Evolutionary conservation across 2,113 vertebrate species (phyloP).

Genomic region (Oncorhynchus masou): DNA sequence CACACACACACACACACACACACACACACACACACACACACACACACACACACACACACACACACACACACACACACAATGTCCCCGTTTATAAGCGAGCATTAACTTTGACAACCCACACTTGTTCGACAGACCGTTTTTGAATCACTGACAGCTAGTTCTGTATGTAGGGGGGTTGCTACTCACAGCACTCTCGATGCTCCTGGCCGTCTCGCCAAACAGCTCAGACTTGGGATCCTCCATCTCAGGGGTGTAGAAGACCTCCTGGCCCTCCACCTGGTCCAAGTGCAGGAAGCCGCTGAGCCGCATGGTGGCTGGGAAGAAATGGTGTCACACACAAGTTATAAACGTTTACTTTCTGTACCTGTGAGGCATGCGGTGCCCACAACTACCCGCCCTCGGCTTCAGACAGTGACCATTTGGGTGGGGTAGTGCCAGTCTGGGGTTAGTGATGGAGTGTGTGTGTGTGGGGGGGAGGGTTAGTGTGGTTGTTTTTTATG

Average conservation of each 20-base stretch:
- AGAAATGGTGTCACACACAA: slow-evolving; percentile 3
- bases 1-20: background rate
- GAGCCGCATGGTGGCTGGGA: slow-evolving; percentile 90
- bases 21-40: background rate
- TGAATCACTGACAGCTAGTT: background rate
- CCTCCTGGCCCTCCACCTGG: slow-evolving; percentile 91
- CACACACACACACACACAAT: slow-evolving; percentile 2
- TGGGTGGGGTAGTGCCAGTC: slow-evolving; percentile 73
- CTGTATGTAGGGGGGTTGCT: no score
- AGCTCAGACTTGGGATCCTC: slow-evolving; percentile 96
- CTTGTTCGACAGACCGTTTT: slow-evolving; percentile 45
- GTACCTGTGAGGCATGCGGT: background rate
- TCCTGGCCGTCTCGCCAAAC: slow-evolving; percentile 93
- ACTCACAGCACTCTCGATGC: slow-evolving; percentile 89
- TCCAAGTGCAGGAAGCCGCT: slow-evolving; percentile 88
- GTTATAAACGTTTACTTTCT: background rate
- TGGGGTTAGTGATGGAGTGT: slow-evolving; percentile 80
- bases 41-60: background rate
- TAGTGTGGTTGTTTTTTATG: background rate
- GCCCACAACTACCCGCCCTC: slow-evolving; percentile 15
- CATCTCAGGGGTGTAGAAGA: slow-evolving; percentile 96
- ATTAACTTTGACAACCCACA: slow-evolving; percentile 31
- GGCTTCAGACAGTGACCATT: slow-evolving; percentile 44
- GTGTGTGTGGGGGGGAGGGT: slow-evolving; percentile 17
- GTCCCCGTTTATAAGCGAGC: background rate